Base-by-base conservation (phyloP, 1,140 invertebrate species). In the Riptortus pedestris region DNA sequence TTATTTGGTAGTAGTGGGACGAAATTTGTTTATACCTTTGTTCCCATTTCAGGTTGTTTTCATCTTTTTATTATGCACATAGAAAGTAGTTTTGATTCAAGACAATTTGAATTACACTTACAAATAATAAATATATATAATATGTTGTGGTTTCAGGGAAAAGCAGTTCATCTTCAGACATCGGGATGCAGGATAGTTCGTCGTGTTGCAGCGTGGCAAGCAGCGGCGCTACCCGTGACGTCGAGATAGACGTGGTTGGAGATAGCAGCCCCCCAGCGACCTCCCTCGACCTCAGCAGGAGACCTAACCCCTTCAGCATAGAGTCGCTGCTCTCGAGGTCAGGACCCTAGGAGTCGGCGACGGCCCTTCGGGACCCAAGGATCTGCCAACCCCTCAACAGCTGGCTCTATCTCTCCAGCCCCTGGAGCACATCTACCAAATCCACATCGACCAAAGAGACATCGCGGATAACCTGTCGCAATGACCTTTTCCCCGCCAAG, bases 261-360 rank as follows among this genome's bases (percentile, higher is more conserved):
- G 81, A 80, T 66, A 64, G 73, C 74, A 3, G 75, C 76, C 59
- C 76, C 73, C 66, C 72, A 73, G 66, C 76, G 74, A 67, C 64
- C 16, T 77, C 75, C 1, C 72, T 77, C 14, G 77, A 77, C 51
- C 74, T 80, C 63, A 74, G 78, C 18, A 79, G 81, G 70, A 76
- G 81, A 67, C 77, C 81, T 52, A 87, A 90, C 76, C 88, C 88
- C 22, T 90, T 90, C 78, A 89, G 87, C 77, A 90, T 90, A 80
- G 88, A 90, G 72, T 89, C 86, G 52, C 74, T 90, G 66, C 79
- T 90, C 70, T 81, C 80, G 14, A 80, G 81, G 29, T 7, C 28
- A 27, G 61, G 31, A 4, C 22, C 38, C 20, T 38, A 59, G 57
- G 28, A 26, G 20, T 18, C 2, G 48, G 48, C 5, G 31, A 14